These are phyloP conservation scores for Trichonephila clavipes DNA, from an alignment of 1,140 invertebrate species.

Conservation along the genomic window DNA sequence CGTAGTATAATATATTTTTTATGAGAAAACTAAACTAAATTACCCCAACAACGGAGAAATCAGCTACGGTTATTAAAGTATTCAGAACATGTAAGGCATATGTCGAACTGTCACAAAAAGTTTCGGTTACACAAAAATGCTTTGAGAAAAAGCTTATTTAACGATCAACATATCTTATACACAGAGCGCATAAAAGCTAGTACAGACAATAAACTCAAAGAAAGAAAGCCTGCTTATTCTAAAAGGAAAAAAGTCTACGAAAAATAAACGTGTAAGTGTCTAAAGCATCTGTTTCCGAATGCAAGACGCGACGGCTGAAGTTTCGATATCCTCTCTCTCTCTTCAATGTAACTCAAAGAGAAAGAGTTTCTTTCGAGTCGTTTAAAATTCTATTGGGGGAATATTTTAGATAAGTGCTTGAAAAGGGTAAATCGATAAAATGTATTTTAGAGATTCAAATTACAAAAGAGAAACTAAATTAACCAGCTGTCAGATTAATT, in stretches of 20 bases:
- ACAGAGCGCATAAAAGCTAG: not conserved
- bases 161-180: not conserved
- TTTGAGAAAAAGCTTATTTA: not conserved
- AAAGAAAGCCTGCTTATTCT: not conserved
- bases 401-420: not conserved
- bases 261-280: conserved; percentile 2
- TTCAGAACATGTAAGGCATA: no score
- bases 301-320: not conserved
- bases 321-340: not conserved
- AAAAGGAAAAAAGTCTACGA: not conserved
- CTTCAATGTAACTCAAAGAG: not conserved
- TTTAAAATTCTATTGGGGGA: not conserved
- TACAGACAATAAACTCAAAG: not conserved
- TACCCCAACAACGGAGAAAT: no score
- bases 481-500: no score
- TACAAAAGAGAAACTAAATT: no score
- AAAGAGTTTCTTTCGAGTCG: not conserved
- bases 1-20: no score
- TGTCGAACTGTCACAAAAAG: no score
- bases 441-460: not conserved
- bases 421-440: not conserved
- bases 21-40: no score
- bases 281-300: not conserved
- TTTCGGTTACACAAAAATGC: no score
- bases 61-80: no score